Evolutionary conservation across 2,797 vertebrate species (phyloP).

Genomic region (Ispidina picta): DNA sequence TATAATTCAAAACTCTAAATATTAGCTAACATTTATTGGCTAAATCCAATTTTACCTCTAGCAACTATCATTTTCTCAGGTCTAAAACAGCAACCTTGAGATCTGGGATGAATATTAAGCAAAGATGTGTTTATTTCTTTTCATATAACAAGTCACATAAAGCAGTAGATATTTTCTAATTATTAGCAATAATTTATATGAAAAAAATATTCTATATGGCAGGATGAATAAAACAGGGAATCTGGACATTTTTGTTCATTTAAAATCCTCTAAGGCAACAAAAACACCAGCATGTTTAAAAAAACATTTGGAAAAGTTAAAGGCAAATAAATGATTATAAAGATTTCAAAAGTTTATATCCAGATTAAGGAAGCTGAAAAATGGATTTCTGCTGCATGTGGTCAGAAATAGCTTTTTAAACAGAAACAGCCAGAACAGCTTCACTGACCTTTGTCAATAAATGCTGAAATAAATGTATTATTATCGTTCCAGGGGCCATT

Average conservation of each 20-base stretch:
- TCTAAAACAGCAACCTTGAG: not conserved
- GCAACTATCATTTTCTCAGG: not conserved
- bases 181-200: not conserved
- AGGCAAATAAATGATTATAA: not conserved
- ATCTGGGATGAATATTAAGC: not conserved
- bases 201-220: not conserved
- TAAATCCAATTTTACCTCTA: not conserved
- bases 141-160: not conserved
- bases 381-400: not conserved
- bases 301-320: not conserved
- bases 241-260: not conserved
- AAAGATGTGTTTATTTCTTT: not conserved
- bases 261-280: not conserved
- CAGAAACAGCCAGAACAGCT: not conserved
- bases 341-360: too few relatives aligned
- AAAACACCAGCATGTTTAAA: not conserved
- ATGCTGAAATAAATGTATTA: not conserved
- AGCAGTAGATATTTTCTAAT: not conserved
- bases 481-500: not conserved
- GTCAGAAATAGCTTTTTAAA: not conserved
- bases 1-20: not conserved
- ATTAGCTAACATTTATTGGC: not conserved
- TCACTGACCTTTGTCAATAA: not conserved
- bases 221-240: not conserved
- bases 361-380: not conserved